These are phyloP conservation scores for Tangara arthus DNA, from an alignment of 2,797 vertebrate species.

Conservation along the genomic window DNA sequence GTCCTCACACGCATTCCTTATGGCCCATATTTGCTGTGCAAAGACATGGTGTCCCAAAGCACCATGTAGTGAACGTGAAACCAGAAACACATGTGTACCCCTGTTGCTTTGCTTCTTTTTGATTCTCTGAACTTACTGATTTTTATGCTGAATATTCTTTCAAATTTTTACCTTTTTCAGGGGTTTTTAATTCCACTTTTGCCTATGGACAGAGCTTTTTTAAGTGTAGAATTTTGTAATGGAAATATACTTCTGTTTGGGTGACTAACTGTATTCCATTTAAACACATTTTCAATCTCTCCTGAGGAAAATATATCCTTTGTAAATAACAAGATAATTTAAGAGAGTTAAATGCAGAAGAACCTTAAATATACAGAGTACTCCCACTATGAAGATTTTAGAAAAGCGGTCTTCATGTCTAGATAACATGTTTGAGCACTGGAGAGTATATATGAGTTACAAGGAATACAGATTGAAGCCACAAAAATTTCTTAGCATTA, in stretches of 20 bases:
- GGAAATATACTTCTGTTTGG: neutral
- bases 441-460: neutral
- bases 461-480: neutral
- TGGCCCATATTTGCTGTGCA: neutral
- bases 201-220: neutral
- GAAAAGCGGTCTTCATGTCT: neutral
- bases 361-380: neutral
- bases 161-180: neutral
- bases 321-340: neutral
- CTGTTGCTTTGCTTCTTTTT: neutral
- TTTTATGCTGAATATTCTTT: neutral
- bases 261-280: neutral
- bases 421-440: neutral
- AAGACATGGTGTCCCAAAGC: neutral
- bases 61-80: neutral
- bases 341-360: neutral
- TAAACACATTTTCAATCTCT: neutral
- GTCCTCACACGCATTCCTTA: neutral
- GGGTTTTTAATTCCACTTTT: neutral
- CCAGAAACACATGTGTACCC: fast-evolving
- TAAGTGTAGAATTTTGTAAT: neutral
- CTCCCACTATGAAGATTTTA: neutral
- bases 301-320: neutral
- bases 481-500: neutral
- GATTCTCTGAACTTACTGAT: neutral